Percentiles rank a stretch among this genome's conserved stretches.
Evolutionary conservation across 2,113 vertebrate genomes (phyloP).

Genomic region (Oophaga pumilio): DNA sequence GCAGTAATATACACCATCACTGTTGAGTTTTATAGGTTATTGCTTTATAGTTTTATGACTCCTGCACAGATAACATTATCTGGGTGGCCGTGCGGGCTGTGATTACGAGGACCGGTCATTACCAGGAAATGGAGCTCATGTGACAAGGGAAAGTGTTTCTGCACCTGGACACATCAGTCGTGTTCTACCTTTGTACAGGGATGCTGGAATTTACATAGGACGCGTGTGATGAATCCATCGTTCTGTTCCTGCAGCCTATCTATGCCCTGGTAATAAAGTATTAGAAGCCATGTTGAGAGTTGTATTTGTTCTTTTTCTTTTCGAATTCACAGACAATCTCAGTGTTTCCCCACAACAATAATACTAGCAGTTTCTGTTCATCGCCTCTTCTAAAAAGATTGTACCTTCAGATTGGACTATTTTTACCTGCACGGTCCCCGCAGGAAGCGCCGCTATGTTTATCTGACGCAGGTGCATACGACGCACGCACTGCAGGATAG

Average conservation of each 20-base stretch:
- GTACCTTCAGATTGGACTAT: neutral
- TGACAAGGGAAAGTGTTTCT: constrained; percentile 24
- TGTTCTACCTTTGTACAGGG: neutral
- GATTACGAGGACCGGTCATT: neutral
- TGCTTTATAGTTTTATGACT: neutral
- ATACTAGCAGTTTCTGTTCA: neutral
- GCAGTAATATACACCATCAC: neutral
- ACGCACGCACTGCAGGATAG: neutral
- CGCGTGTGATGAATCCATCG: neutral
- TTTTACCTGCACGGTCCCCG: neutral
- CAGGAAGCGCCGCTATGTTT: neutral
- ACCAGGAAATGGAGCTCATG: constrained; percentile 23
- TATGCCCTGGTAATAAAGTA: neutral
- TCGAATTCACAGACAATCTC: neutral
- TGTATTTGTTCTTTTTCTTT: neutral
- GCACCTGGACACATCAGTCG: constrained; percentile 16
- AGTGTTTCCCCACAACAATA: neutral
- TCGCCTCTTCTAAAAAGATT: neutral
- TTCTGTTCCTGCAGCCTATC: neutral
- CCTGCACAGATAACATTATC: neutral
- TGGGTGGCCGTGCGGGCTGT: neutral
- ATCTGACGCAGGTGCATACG: neutral
- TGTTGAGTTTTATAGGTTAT: constrained; percentile 12
- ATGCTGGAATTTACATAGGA: neutral
- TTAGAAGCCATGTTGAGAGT: neutral